Evolutionary conservation across 2,797 vertebrate species (phyloP).

Genomic region (Linurgus olivaceus): DNA sequence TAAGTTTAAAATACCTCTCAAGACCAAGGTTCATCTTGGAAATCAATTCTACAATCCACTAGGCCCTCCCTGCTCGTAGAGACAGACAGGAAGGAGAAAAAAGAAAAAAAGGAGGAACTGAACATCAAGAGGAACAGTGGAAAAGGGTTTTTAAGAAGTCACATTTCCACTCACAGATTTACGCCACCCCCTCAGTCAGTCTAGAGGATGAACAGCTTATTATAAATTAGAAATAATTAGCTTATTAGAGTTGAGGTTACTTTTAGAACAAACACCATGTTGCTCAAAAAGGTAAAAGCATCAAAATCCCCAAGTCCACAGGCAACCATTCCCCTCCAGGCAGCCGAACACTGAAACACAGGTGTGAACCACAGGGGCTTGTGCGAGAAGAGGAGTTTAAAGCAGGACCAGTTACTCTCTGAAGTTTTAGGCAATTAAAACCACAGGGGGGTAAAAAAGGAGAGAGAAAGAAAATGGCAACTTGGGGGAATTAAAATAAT

Average conservation of each 20-base stretch:
- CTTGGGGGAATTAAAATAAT: not conserved
- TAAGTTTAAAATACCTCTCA: not conserved
- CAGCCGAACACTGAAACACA: not conserved
- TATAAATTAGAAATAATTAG: not conserved
- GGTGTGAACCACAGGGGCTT: not conserved
- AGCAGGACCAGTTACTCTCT: not conserved
- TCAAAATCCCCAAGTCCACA: not conserved
- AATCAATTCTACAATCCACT: not conserved
- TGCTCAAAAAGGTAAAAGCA: not conserved
- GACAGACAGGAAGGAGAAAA: not conserved
- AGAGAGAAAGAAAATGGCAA: not conserved
- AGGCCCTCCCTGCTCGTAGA: not conserved
- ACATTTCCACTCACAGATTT: not conserved
- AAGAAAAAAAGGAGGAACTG: not conserved
- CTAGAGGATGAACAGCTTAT: not conserved
- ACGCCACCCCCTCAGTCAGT: rapidly evolving
- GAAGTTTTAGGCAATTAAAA: not conserved
- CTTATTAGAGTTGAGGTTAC: not conserved
- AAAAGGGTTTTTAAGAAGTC: not conserved
- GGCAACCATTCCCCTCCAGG: not conserved
- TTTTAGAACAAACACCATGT: not conserved
- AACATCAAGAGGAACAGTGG: not conserved
- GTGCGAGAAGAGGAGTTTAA: not conserved
- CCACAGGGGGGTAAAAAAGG: not conserved
- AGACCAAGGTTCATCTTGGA: not conserved